Percentiles rank a stretch among this genome's conserved stretches.
These are phyloP conservation scores for Emys orbicularis DNA, from an alignment of 2,797 vertebrate species.

Conservation along the genomic window DNA sequence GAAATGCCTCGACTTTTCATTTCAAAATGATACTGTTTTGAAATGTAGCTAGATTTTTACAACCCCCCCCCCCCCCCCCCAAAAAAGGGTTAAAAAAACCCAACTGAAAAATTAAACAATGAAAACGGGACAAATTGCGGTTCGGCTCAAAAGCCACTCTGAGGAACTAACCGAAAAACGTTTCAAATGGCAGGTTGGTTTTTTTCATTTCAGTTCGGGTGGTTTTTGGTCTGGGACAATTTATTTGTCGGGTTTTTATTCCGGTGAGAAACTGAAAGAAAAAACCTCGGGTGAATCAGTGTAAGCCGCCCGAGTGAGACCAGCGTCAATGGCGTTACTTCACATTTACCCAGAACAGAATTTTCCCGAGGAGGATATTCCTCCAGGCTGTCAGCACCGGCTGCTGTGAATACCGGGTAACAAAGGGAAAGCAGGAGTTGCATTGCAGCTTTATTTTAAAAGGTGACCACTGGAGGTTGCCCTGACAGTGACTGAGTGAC, in stretches of 20 bases:
- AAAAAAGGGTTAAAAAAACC: no score
- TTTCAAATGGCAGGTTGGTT: no score
- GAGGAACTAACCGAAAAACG: neutral
- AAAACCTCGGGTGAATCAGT: fast-evolving
- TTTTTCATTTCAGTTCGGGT: neutral
- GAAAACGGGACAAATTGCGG: no score
- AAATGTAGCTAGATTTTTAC: no score
- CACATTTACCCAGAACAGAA: neutral
- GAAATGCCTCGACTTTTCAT: no score
- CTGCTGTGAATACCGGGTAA: neutral
- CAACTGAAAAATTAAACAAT: no score
- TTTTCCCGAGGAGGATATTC: neutral
- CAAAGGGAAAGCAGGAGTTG: neutral
- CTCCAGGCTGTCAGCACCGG: neutral
- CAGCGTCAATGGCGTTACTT: neutral
- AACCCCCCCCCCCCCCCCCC: no score
- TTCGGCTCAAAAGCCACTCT: no score
- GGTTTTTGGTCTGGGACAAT: neutral
- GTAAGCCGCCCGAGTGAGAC: neutral
- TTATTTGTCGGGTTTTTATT: neutral
- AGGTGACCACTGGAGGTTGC: neutral
- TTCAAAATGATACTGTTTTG: no score
- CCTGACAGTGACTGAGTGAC: neutral
- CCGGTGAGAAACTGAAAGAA: neutral
- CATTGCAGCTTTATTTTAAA: neutral